A percentile compares a stretch with the other conserved stretches of the same genome.
phyloP scores from a whole-genome alignment of 2,888 invertebrate species.

The Lasioglossum zephyrum region DNA sequence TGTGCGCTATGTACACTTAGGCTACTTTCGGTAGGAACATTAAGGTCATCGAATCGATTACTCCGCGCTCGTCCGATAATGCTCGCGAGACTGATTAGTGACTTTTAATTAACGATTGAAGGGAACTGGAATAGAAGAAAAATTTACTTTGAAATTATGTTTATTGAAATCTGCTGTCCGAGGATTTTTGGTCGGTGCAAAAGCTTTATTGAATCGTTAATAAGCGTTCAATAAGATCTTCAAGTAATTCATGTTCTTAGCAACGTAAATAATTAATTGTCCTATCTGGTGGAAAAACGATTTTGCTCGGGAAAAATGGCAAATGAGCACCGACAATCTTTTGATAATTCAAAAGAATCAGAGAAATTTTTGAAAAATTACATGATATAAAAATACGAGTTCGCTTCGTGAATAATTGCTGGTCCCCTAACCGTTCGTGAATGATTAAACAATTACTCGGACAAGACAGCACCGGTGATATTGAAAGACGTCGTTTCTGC shows the following conservation, averaged over 20 bases:
- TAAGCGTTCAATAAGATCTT: not conserved
- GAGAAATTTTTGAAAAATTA: not conserved
- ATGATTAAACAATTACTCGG: not conserved
- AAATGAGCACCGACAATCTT: not conserved
- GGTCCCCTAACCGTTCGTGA: not conserved
- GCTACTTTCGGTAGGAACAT: constrained; percentile 74
- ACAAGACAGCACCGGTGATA: not conserved
- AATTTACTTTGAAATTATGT: not conserved
- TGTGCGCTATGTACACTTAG: constrained; percentile 72
- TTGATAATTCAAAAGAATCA: not conserved
- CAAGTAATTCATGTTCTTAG: not conserved
- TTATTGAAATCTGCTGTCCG: not conserved
- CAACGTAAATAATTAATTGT: not conserved
- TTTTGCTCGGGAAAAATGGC: not conserved
- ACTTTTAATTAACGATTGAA: not conserved
- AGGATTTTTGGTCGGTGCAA: not conserved
- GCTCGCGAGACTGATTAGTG: constrained; percentile 29
- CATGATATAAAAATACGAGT: not conserved
- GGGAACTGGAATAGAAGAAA: not conserved
- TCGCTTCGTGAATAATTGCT: not conserved
- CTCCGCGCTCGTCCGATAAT: constrained; percentile 45
- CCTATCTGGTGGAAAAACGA: no score
- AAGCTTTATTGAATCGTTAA: not conserved
- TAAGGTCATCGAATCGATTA: constrained; percentile 71
- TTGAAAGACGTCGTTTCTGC: not conserved